phyloP scores from a whole-genome alignment of 2,113 vertebrate genomes.

The Lutjanus erythropterus region DNA sequence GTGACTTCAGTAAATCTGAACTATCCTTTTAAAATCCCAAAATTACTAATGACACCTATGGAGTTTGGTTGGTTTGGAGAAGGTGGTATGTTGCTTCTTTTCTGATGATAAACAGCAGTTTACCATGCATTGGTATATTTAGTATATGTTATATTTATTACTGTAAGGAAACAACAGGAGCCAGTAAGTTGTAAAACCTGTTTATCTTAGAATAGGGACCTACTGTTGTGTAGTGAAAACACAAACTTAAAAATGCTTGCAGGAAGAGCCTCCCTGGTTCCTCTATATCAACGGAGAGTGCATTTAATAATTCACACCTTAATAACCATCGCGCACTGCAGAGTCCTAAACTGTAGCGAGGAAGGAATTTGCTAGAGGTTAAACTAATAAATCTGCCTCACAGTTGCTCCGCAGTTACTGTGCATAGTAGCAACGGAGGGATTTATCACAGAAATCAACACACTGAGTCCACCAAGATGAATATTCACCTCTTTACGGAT shows the following conservation, averaged over 20 bases:
- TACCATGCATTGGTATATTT: too few species aligned
- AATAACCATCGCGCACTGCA: slow-evolving; percentile 12
- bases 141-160: neutral
- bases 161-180: neutral
- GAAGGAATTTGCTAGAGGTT: neutral
- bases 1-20: too few species aligned
- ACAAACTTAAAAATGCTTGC: neutral
- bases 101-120: too few species aligned
- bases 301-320: slow-evolving; percentile 35
- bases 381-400: slow-evolving; percentile 22
- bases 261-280: neutral
- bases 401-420: slow-evolving; percentile 1
- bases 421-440: neutral
- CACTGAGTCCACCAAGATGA: neutral
- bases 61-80: too few species aligned
- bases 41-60: too few species aligned
- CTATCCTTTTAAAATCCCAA: too few species aligned
- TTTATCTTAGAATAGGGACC: neutral
- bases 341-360: neutral
- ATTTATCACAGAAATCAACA: slow-evolving; percentile 20
- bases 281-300: slow-evolving; percentile 2
- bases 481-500: slow-evolving; percentile 1
- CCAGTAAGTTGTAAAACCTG: neutral
- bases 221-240: neutral
- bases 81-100: too few species aligned